Base-by-base conservation (phyloP, 2,113 vertebrate genomes). In the Catharus minimus region DNA sequence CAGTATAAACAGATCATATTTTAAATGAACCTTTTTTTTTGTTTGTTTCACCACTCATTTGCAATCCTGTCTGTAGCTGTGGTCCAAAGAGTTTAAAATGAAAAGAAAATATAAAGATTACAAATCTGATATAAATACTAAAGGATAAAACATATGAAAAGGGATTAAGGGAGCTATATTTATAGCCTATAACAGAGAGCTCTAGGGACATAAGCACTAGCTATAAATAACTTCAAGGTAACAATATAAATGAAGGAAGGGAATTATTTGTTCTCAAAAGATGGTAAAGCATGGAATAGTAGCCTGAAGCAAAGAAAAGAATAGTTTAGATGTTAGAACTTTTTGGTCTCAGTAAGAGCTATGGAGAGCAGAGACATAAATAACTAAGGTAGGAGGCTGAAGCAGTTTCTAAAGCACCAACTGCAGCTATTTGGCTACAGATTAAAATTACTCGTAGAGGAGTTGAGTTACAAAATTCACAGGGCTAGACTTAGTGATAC, bases 141-240 rank as follows among this genome's bases (percentile, higher is more conserved):
- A 60, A 68, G 88, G 88, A 96, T 95, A 94, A 94, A 95, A 88
- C 73, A 91, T 94, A 85, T 47, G 75, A 88, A 93, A 88, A 86
- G 89, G 85, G 94, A 93, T 97, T 95, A 95, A 94, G 94, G 77
- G 95, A 95, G 87, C 47, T 93, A 28, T 96, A 97, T 97, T 97
- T 96, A 95, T 96, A 95, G 91, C 75, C 75, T 94, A 15, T 92
- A 95, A 82, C 76, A 80, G 84, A 78, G 82, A 93, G 90, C 94
- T 95, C 43, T 0, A 76, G 94, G 92, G 90, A 94, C 74, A 81
- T 81, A 79, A 69, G 69, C 94, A 92, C 60, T 80, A 79, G 50
- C 85, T 97, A 97, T 96, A 96, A 97, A 96, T 96, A 97, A 90
- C 95, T 93, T 93, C 90, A 96, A 96, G 95, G 96, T 95, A 96